Percentiles rank a stretch among this genome's conserved stretches.
Conservation (phyloP, 2,888 invertebrate genomes). For the Harpagoxenus sublaevis region DNA sequence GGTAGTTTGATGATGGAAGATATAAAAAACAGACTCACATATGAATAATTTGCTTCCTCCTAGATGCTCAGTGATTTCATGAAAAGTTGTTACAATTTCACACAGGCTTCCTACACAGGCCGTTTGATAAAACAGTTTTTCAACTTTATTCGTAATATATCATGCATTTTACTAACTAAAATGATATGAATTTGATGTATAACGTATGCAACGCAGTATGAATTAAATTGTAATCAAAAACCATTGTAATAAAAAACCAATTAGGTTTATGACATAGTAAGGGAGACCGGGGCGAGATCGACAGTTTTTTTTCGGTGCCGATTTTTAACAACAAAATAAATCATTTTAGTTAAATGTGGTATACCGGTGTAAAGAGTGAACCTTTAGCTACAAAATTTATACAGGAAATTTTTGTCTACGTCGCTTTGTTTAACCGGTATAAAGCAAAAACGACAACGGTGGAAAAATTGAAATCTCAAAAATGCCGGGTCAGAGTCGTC, state of each 20-base stretch:
- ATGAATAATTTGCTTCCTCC: conserved; percentile 28
- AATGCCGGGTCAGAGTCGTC: too few species aligned
- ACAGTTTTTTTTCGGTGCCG: too few species aligned
- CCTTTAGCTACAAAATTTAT: too few species aligned
- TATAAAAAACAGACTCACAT: conserved; percentile 10
- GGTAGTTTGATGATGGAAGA: conserved; percentile 20
- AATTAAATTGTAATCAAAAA: neutral
- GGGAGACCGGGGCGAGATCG: too few species aligned
- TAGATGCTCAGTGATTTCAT: conserved; percentile 23
- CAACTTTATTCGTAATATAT: neutral
- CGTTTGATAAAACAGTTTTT: neutral
- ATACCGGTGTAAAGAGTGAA: too few species aligned
- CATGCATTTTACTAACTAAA: neutral
- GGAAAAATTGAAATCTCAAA: too few species aligned
- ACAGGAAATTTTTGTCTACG: too few species aligned
- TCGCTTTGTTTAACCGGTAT: too few species aligned
- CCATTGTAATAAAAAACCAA: neutral
- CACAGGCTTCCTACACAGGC: neutral
- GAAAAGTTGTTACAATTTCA: conserved; percentile 35
- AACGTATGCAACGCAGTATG: neutral
- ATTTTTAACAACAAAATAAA: too few species aligned
- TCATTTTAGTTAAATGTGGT: too few species aligned
- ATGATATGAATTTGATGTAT: conserved; percentile 2
- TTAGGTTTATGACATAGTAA: neutral
- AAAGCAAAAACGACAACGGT: too few species aligned